These are phyloP conservation scores for Eubucco bourcierii DNA, from an alignment of 2,113 vertebrate genomes.

Conservation along the genomic window DNA sequence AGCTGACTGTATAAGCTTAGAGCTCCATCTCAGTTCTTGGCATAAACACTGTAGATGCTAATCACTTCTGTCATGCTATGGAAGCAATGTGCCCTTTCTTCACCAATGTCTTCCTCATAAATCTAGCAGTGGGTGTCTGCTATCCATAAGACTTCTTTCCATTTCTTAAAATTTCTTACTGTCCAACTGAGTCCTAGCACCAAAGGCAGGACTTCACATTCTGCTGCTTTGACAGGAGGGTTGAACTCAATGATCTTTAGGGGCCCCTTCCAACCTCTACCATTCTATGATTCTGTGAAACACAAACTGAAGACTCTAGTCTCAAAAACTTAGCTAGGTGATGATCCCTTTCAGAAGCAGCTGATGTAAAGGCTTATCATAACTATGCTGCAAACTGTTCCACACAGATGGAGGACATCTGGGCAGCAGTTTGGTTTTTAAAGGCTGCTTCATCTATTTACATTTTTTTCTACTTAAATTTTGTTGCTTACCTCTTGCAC, in stretches of 20 bases:
- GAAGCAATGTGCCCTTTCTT: accelerated
- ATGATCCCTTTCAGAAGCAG: background rate
- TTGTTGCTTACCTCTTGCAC: background rate
- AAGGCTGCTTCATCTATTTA: background rate
- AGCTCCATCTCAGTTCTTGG: background rate
- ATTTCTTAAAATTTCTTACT: background rate
- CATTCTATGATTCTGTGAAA: background rate
- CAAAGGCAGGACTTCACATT: background rate
- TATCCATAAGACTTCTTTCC: background rate
- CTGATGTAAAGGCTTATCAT: background rate
- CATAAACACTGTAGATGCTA: background rate
- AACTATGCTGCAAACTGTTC: background rate
- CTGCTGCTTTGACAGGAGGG: background rate
- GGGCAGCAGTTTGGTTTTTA: background rate
- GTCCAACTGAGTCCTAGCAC: background rate
- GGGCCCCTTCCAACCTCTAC: too few species aligned
- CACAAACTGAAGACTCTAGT: background rate
- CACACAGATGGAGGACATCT: accelerated
- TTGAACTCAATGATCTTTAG: too few species aligned
- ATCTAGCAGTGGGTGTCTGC: background rate
- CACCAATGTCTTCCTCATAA: background rate
- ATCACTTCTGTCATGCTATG: background rate
- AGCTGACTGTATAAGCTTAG: background rate
- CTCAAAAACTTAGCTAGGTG: background rate
- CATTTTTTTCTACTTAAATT: background rate